phyloP scores from a whole-genome alignment of 2,113 vertebrate species.

The Acanthochromis polyacanthus region DNA sequence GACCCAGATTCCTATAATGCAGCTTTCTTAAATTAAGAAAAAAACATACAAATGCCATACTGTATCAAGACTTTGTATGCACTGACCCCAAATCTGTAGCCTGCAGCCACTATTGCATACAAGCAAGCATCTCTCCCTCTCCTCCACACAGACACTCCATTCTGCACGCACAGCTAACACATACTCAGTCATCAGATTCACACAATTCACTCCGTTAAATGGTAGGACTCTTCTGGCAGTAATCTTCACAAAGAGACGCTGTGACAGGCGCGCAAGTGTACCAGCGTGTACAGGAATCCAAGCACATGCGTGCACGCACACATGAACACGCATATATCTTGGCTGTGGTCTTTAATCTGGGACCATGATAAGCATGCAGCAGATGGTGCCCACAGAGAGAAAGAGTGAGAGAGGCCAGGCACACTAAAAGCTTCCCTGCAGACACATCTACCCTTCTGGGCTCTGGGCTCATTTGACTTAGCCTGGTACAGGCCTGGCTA shows the following conservation, averaged over 20 bases:
- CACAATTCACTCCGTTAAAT: conserved; percentile 40
- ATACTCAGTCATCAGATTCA: conserved; percentile 42
- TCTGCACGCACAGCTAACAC: conserved; percentile 34
- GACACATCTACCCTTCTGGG: conserved; percentile 68
- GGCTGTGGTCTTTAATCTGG: conserved; percentile 75
- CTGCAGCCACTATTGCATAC: conserved; percentile 54
- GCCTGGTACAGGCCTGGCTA: conserved; percentile 55
- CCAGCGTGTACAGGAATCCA: conserved; percentile 16
- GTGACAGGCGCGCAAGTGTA: conserved; percentile 37
- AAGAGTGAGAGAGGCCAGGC: conserved; percentile 66
- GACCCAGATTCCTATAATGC: conserved; percentile 3
- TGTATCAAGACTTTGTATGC: conserved; percentile 57
- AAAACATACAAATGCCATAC: conserved; percentile 36
- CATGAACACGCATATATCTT: conserved; percentile 50
- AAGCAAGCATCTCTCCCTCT: conserved; percentile 34
- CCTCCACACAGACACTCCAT: conserved; percentile 4
- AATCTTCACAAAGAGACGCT: conserved; percentile 43
- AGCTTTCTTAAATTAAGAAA: conserved; percentile 33
- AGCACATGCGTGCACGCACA: conserved; percentile 27
- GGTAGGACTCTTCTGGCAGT: conserved; percentile 23
- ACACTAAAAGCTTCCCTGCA: conserved; percentile 82
- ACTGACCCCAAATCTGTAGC: conserved; percentile 72
- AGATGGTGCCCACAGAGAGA: conserved; percentile 80
- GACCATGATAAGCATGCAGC: conserved; percentile 75
- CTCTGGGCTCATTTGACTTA: conserved; percentile 66